These are phyloP conservation scores for Anthopleura xanthogrammica DNA, from an alignment of 92 coral and sea anemone species.

Conservation along the genomic window DNA sequence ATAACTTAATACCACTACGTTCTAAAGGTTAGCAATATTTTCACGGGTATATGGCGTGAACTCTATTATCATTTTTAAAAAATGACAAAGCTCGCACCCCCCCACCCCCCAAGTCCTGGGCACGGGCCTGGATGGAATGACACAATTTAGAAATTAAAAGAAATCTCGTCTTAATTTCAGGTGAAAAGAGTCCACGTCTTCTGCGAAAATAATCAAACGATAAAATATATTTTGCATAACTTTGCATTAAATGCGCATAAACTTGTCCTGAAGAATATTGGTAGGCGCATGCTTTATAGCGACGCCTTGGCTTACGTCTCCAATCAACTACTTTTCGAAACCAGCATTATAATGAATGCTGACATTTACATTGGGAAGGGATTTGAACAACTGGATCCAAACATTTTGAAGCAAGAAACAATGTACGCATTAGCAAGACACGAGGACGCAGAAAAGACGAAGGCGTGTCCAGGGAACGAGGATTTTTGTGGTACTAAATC, in stretches of 20 bases:
- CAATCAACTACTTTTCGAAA: constrained; percentile 46
- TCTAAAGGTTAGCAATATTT: no score
- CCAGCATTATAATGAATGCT: constrained; percentile 69
- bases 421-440: constrained; percentile 86
- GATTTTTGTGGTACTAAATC: constrained; percentile 67
- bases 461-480: constrained; percentile 40
- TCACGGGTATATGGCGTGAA: no score
- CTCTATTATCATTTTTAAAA: no score
- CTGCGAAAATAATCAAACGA: constrained; percentile 43
- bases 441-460: constrained; percentile 48
- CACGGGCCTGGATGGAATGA: no score
- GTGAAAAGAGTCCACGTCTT: constrained; percentile 53
- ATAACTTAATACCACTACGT: no score
- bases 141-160: no score
- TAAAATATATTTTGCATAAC: constrained; percentile 38
- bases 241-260: constrained; percentile 36
- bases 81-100: no score
- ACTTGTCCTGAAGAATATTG: constrained; percentile 35
- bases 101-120: no score
- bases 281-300: constrained; percentile 72
- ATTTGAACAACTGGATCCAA: constrained; percentile 46
- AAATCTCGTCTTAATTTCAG: constrained; percentile 9
- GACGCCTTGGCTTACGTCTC: constrained; percentile 83
- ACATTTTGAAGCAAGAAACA: constrained; percentile 40
- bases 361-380: constrained; percentile 88